Conservation (phyloP, 2,113 vertebrate genomes). For the Pangasianodon gigas region DNA sequence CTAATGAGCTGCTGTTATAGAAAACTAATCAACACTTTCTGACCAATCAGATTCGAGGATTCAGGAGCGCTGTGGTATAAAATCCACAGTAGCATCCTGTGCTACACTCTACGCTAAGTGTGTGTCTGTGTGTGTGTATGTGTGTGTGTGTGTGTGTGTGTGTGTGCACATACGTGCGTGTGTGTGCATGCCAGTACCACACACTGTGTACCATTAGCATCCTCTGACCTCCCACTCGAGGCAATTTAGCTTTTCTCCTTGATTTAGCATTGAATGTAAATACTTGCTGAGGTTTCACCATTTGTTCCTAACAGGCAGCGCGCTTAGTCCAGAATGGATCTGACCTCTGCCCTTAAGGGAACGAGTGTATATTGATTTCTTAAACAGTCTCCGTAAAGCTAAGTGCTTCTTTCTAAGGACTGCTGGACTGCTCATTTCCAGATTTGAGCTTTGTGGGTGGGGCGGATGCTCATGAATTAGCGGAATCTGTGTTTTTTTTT, state of each 20-base stretch:
- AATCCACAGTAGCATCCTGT: neutral
- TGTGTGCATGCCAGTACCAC: neutral
- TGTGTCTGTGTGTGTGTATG: neutral
- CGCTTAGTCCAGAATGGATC: slow-evolving; percentile 37
- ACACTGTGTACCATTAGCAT: slow-evolving; percentile 45
- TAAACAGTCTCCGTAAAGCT: slow-evolving; percentile 44
- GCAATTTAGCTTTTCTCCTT: slow-evolving; percentile 72
- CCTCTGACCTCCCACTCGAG: slow-evolving; percentile 56
- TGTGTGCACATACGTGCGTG: neutral
- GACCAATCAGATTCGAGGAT: neutral
- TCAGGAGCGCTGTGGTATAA: neutral
- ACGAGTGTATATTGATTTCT: slow-evolving; percentile 51
- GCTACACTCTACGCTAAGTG: neutral
- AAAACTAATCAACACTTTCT: neutral
- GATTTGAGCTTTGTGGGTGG: slow-evolving; percentile 3
- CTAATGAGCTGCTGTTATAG: neutral
- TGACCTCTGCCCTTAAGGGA: slow-evolving; percentile 47
- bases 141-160: neutral
- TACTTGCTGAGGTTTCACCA: slow-evolving; percentile 62
- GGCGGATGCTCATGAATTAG: neutral
- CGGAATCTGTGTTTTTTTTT: neutral
- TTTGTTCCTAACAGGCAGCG: slow-evolving; percentile 46
- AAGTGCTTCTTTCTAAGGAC: slow-evolving; percentile 45
- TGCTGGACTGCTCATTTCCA: slow-evolving; percentile 18
- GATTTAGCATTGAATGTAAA: slow-evolving; percentile 74